Base-by-base conservation (phyloP, 2,113 vertebrate genomes). In the Cyanocitta stelleri region DNA sequence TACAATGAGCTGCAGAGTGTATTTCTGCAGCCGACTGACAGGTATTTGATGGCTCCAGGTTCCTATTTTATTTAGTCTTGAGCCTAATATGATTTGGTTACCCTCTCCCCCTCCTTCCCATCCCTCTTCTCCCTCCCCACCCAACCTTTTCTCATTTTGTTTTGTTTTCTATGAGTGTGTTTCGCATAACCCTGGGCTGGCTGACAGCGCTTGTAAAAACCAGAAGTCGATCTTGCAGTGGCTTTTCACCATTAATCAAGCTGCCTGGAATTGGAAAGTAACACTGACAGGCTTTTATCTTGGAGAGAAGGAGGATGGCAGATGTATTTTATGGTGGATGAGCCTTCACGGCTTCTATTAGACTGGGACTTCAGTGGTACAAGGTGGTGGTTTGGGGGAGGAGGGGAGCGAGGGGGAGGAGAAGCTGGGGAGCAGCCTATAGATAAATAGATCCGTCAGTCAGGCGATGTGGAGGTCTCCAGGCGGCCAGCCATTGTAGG, bases 181-280 rank as follows among this genome's bases (percentile, higher is more conserved):
- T 97, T 97, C 96, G 77, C 92, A 93, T 96, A 97, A 97, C 97
- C 97, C 97, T 90, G 97, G 96, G 93, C 97, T 46, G 76, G 92
- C 93, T 98, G 97, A 98, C 97, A 98, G 97, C 84, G 39, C 97
- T 97, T 97, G 97, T 97, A 97, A 97, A 97, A 97, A 97, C 96
- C 97, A 97, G 96, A 87, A 98, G 97, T 97, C 97, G 97, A 98
- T 98, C 97, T 97, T 48, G 96, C 97, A 24, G 95, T 97, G 97
- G 97, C 98, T 98, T 98, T 97, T 98, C 97, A 97, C 97, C 98
- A 98, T 98, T 98, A 98, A 98, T 98, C 97, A 98, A 98, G 97
- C 97, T 97, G 98, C 97, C 97, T 96, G 94, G 97, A 98, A 98
- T 98, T 98, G 97, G 97, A 97, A 97, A 97, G 97, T 96, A 97